Evolutionary conservation across 2,888 invertebrate genomes (phyloP), one percentile per base, ranked within the genome.

Genomic region (Chymomyza procnemis): DNA sequence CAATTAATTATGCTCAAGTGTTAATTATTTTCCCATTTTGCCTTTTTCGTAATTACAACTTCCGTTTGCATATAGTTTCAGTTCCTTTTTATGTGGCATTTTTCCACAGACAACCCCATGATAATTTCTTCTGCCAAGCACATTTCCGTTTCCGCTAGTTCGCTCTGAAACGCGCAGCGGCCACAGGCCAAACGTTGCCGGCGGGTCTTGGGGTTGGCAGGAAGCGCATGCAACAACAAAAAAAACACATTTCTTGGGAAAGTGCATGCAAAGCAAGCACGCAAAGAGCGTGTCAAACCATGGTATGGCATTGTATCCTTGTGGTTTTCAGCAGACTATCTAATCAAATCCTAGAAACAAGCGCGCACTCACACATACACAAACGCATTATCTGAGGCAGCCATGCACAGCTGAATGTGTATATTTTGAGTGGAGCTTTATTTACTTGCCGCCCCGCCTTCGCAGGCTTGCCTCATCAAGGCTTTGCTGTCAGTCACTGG

Each of bases 1-100:
- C 81, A 81, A 83, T 83, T 86, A 78, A 86, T 86, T 83, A 84
- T 83, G 75, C 79, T 74, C 83, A 75, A 86, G 86, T 84, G 84
- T 86, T 81, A 86, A 81, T 81, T 81, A 81, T 84, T 81, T 81
- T 85, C 79, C 73, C 84, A 81, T 81, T 81, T 84, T 75, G 69
- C 79, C 73, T 84, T 83, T 71, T 79, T 69, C 81, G 81, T 83
- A 81, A 86, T 81, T 81, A 81, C 84, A 75, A 84, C 76, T 86
- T 86, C 81, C 81, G 80, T 63, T 68, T 66, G 30, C 55, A 64
- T 59, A 66, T 64, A 56, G 67, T 66, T 58, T 41, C 72, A 66
- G 46, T 67, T 57, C 34, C 34, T 22, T 26, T 78, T 56, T 16
- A n/a, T n/a, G 26, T 60, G 48, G 48, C 41, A 48, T 48, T 54